These are phyloP conservation scores for Neomonachus schauinslandi DNA, from an alignment of 2,113 vertebrate genomes.

Conservation along the genomic window DNA sequence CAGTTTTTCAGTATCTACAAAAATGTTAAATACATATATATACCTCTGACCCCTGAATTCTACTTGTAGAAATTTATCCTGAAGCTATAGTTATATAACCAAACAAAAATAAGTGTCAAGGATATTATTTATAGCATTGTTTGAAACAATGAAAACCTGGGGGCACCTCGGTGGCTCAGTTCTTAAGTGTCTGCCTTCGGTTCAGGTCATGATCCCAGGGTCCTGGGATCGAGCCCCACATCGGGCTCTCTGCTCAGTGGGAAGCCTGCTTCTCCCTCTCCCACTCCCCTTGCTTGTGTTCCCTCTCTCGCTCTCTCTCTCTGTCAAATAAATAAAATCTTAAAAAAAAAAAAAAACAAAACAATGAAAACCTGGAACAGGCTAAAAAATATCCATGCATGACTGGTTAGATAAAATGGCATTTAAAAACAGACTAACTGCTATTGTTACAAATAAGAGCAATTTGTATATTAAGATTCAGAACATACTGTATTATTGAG, in stretches of 20 bases:
- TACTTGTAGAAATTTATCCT: conserved; percentile 23
- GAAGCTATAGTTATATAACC: conserved; percentile 19
- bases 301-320: no score
- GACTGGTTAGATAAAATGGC: neutral
- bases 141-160: conserved; percentile 37
- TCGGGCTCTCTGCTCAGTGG: no score
- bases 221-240: no score
- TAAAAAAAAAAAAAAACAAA: neutral
- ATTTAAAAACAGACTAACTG: conserved; percentile 38
- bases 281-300: no score
- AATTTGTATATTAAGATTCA: neutral
- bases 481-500: conserved; percentile 16
- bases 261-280: no score
- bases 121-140: neutral
- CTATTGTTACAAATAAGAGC: neutral
- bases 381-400: neutral
- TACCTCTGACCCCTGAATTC: neutral
- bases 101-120: conserved; percentile 28
- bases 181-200: no score
- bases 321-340: no score
- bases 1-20: neutral
- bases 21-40: conserved; percentile 24
- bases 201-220: no score
- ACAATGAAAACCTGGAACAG: neutral
- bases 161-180: no score